A percentile compares a stretch with the other conserved stretches of the same genome.
phyloP scores from a whole-genome alignment of 2,113 vertebrate species.

The Ceyx melanurus region DNA sequence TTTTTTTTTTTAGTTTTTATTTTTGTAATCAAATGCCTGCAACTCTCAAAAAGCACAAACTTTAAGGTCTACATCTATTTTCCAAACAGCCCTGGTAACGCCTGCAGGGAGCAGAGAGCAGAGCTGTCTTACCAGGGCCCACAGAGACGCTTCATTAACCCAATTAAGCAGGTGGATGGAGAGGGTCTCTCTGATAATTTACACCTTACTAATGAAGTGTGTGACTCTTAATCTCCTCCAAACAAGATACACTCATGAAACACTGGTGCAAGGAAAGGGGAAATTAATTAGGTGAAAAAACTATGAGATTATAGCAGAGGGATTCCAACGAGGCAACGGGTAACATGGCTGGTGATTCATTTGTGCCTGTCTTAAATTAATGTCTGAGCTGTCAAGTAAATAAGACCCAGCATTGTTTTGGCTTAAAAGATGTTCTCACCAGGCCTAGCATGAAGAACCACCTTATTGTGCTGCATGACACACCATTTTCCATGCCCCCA shows the following conservation, averaged over 20 bases:
- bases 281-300: constrained; percentile 95
- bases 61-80: constrained; percentile 63
- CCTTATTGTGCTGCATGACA: neutral
- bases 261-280: constrained; percentile 82
- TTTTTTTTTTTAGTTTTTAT: no score
- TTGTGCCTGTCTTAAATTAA: constrained; percentile 76
- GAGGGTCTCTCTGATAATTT: constrained; percentile 87
- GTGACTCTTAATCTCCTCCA: constrained; percentile 92
- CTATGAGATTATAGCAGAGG: constrained; percentile 87
- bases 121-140: constrained; percentile 73
- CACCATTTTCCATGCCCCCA: neutral
- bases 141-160: constrained; percentile 87
- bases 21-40: neutral
- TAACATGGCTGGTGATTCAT: constrained; percentile 79
- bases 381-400: constrained; percentile 73
- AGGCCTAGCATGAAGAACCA: neutral
- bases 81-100: constrained; percentile 48
- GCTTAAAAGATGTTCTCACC: constrained; percentile 56
- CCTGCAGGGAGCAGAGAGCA: constrained; percentile 70
- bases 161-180: constrained; percentile 91
- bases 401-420: constrained; percentile 59
- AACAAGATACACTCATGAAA: constrained; percentile 89
- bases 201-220: constrained; percentile 93
- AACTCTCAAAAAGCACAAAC: constrained; percentile 28
- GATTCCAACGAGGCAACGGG: constrained; percentile 82